A percentile compares a stretch with the other conserved stretches of the same genome.
Evolutionary conservation across 2,888 invertebrate genomes (phyloP).

Genomic region (Dolichomitus sp.): DNA sequence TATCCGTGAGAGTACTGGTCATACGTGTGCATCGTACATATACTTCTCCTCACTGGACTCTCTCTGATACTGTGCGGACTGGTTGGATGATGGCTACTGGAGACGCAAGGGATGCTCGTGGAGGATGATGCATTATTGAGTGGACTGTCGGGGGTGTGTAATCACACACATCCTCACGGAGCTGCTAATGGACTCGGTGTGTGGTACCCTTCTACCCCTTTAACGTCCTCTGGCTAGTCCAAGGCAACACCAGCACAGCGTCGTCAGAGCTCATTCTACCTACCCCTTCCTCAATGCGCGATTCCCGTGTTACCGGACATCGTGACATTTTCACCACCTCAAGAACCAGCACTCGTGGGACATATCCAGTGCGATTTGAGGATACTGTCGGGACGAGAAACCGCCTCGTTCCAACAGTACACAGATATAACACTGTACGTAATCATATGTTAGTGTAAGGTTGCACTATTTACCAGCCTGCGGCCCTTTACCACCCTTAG

Average conservation of each 20-base stretch:
- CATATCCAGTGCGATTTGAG: conserved; percentile 35
- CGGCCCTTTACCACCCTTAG: conserved; percentile 36
- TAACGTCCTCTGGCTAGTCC: conserved; percentile 68
- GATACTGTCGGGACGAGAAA: conserved; percentile 47
- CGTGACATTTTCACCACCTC: conserved; percentile 81
- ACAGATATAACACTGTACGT: conserved; percentile 28
- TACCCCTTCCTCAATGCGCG: conserved; percentile 58
- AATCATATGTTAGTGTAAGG: conserved; percentile 53
- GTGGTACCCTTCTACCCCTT: conserved; percentile 49
- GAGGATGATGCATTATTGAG: conserved; percentile 85
- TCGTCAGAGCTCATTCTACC: conserved; percentile 48
- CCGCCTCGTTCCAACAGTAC: conserved; percentile 17
- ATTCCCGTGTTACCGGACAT: conserved; percentile 69
- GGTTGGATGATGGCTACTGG: conserved; percentile 66
- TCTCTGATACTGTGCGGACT: conserved; percentile 29
- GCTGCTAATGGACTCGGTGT: conserved; percentile 82
- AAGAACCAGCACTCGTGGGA: conserved; percentile 52
- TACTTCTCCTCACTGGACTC: conserved; percentile 20
- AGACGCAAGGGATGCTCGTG: conserved; percentile 75
- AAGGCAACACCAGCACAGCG: conserved; percentile 54
- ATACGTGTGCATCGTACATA: conserved; percentile 71
- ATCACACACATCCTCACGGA: conserved; percentile 83
- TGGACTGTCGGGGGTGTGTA: conserved; percentile 81
- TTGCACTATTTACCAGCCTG: conserved; percentile 18
- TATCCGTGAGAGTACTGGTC: conserved; percentile 78